phyloP scores from a whole-genome alignment of 2,888 invertebrate species.

The Callyntrura sp. region DNA sequence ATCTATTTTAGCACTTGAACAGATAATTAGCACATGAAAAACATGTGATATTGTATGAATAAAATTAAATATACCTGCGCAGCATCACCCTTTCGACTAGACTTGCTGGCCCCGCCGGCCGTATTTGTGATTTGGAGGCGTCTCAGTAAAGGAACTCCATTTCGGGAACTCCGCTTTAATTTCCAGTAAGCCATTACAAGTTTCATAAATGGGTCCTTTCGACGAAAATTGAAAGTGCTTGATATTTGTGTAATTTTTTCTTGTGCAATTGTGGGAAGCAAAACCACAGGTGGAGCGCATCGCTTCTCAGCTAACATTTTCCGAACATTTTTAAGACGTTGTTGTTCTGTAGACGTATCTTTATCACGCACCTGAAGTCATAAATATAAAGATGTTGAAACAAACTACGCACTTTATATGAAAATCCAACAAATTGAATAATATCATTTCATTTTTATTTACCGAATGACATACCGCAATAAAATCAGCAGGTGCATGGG shows the following conservation, averaged over 20 bases:
- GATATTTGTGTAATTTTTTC: slow-evolving; percentile 95
- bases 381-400: too few species aligned
- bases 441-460: too few species aligned
- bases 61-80: slow-evolving; percentile 53
- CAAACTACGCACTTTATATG: too few species aligned
- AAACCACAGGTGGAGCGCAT: slow-evolving; percentile 95
- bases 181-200: slow-evolving; percentile 98
- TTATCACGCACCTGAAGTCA: slow-evolving; percentile 71
- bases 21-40: too few species aligned
- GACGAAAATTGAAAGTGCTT: slow-evolving; percentile 90
- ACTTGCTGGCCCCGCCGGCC: slow-evolving; percentile 10
- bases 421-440: too few species aligned
- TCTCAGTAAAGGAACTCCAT: slow-evolving; percentile 97
- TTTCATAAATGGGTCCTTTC: slow-evolving; percentile 94
- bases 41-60: too few species aligned
- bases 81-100: slow-evolving; percentile 57
- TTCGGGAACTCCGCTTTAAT: slow-evolving; percentile 96
- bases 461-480: slow-evolving; percentile 84
- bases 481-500: slow-evolving; percentile 93
- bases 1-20: too few species aligned
- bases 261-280: slow-evolving; percentile 96
- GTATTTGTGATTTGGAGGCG: slow-evolving; percentile 89
- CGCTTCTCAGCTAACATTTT: slow-evolving; percentile 95
- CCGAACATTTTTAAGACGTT: slow-evolving; percentile 95
- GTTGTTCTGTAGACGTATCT: slow-evolving; percentile 85